Evolutionary conservation across 2,888 invertebrate genomes (phyloP).

Genomic region (Kuschelorhynchus macadamiae): DNA sequence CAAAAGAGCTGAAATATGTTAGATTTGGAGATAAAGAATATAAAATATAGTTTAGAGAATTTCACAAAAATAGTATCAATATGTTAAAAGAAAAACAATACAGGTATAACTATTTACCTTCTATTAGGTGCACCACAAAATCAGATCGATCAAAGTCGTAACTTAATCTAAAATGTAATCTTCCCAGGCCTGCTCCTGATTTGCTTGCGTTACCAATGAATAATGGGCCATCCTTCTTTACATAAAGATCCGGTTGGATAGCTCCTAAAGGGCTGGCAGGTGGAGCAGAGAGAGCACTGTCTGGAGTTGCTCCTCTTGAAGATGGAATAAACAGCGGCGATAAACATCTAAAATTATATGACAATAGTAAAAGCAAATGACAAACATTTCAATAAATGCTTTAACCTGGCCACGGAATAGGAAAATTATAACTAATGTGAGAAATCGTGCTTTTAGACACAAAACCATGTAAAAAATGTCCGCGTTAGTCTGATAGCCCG

Average conservation of each 20-base stretch:
- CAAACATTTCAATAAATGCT: too few species aligned
- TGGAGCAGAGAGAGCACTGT: conserved; percentile 66
- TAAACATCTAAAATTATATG: conserved; percentile 72
- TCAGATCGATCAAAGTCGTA: conserved; percentile 94
- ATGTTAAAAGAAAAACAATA: neutral
- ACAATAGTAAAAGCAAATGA: neutral
- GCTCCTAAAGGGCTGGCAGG: conserved; percentile 76
- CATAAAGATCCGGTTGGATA: conserved; percentile 89
- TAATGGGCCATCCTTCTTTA: conserved; percentile 83
- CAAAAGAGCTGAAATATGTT: too few species aligned
- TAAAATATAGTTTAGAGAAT: too few species aligned
- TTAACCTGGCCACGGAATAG: too few species aligned
- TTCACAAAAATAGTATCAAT: too few species aligned
- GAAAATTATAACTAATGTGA: too few species aligned
- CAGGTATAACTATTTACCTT: conserved; percentile 77
- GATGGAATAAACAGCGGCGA: conserved; percentile 86
- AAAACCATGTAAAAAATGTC: too few species aligned
- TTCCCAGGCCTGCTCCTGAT: conserved; percentile 80
- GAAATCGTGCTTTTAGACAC: too few species aligned
- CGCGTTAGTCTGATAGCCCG: too few species aligned
- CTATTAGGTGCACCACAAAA: conserved; percentile 91
- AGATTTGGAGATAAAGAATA: too few species aligned
- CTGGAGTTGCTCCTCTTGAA: conserved; percentile 69
- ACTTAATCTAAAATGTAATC: conserved; percentile 86
- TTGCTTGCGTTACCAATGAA: conserved; percentile 73